Evolutionary conservation across 2,797 vertebrate species (phyloP).

Genomic region (Naso thynnoides): DNA sequence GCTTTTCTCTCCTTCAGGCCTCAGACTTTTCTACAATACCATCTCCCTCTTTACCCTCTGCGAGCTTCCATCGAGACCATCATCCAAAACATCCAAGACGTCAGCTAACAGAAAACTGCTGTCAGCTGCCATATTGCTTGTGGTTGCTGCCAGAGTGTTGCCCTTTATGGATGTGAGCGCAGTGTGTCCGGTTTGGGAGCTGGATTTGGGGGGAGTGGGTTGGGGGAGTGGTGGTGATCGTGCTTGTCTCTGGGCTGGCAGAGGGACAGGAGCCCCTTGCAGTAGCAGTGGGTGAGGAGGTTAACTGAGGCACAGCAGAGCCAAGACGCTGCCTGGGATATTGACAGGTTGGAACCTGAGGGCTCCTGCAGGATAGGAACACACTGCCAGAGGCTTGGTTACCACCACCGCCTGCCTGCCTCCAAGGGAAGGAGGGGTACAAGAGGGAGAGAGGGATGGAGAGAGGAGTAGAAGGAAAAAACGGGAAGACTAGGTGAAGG

Average conservation of each 20-base stretch:
- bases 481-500: slow-evolving; percentile 49
- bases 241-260: slow-evolving; percentile 68
- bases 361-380: slow-evolving; percentile 90
- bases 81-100: slow-evolving; percentile 71
- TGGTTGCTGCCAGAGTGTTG: slow-evolving; percentile 72
- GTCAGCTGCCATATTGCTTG: slow-evolving; percentile 72
- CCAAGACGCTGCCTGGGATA: slow-evolving; percentile 80
- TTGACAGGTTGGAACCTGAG: slow-evolving; percentile 89
- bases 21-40: slow-evolving; percentile 43
- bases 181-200: slow-evolving; percentile 55
- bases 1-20: slow-evolving; percentile 46
- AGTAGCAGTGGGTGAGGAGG: slow-evolving; percentile 80
- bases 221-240: slow-evolving; percentile 18
- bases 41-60: slow-evolving; percentile 42
- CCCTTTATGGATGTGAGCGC: slow-evolving; percentile 74
- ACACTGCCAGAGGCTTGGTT: slow-evolving; percentile 87
- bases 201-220: slow-evolving; percentile 29
- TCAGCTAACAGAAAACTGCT: slow-evolving; percentile 70
- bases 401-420: slow-evolving; percentile 80
- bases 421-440: slow-evolving; percentile 69
- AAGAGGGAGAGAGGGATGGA: slow-evolving; percentile 42
- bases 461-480: slow-evolving; percentile 38
- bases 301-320: slow-evolving; percentile 83
- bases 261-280: slow-evolving; percentile 71
- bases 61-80: slow-evolving; percentile 65